Evolutionary conservation across 2,113 vertebrate genomes (phyloP), one percentile per base, ranked within the genome.

Genomic region (Vidua macroura): DNA sequence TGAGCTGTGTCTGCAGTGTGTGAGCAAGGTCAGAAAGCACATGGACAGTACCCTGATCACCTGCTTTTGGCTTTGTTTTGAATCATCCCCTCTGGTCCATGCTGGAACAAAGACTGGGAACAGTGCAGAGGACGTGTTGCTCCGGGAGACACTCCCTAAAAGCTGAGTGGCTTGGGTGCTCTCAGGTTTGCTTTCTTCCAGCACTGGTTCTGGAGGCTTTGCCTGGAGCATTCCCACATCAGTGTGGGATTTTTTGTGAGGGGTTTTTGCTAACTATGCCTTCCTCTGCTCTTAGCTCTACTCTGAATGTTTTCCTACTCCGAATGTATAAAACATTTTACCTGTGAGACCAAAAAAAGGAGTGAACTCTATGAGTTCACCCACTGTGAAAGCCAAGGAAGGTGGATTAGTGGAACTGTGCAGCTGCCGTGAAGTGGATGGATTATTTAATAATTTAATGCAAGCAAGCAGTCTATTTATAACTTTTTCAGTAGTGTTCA

Each of bases 381-480:
- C 62, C 53, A 6, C 58, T 76, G 46, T 55, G 23, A 43, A 53
- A 87, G 33, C 2, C 10, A 30, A 46, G 51, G 43, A 70, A 74
- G 46, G 21, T 87, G 82, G 77, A 35, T 83, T 31, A 56, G 68
- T 37, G 49, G 30, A 81, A 64, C 59, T 23, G 18, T 81, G 60
- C 33, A 84, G 58, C 67, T 96, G 49, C 33, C 0, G 0, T 75
- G 90, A 37, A 31, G 18, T 58, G 68, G 62, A 72, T 68, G 74
- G 52, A 69, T 95, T 86, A 83, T 94, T 96, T 84, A 97, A 89
- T 91, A 81, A 78, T 83, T 79, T 64, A 87, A 52, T 87, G 70
- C n/a, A 81, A 60, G 51, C 67, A 83, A 81, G 72, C 22, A 64
- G 49, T 48, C 55, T 95, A 90, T 94, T 92, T 93, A 88, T 88